Evolutionary conservation across 1,140 invertebrate genomes (phyloP).

Genomic region (Trachymyrmex cornetzi): DNA sequence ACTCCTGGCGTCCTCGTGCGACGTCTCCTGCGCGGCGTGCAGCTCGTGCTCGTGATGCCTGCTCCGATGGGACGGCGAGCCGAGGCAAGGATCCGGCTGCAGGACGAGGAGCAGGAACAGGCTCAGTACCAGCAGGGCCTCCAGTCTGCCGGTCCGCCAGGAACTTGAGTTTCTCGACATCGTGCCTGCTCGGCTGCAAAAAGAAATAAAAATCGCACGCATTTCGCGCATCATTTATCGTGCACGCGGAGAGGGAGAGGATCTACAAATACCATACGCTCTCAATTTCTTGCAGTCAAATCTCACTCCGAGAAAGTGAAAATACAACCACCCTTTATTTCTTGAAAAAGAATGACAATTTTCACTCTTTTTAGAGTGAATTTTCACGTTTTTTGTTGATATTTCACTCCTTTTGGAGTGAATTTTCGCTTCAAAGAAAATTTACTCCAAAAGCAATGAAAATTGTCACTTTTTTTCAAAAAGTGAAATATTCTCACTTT

Average conservation of each 20-base stretch:
- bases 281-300: too few relatives aligned
- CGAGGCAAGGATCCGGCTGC: conserved; percentile 77
- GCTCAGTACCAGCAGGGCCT: conserved; percentile 79
- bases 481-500: too few relatives aligned
- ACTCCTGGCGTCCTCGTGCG: conserved; percentile 63
- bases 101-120: conserved; percentile 76
- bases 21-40: conserved; percentile 70
- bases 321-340: too few relatives aligned
- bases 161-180: conserved; percentile 83
- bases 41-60: conserved; percentile 84
- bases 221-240: not conserved
- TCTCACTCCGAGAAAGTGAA: too few relatives aligned
- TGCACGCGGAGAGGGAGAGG: not conserved
- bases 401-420: too few relatives aligned
- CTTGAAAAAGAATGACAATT: too few relatives aligned
- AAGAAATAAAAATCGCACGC: not conserved
- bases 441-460: too few relatives aligned
- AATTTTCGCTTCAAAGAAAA: too few relatives aligned
- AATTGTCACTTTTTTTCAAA: too few relatives aligned
- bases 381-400: too few relatives aligned
- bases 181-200: conserved; percentile 76
- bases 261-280: not conserved
- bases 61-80: conserved; percentile 82
- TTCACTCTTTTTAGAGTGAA: too few relatives aligned
- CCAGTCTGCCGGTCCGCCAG: conserved; percentile 70